A percentile compares a stretch with the other conserved stretches of the same genome.
Conservation (phyloP, 2,888 invertebrate genomes). For the Zele albiditarsus region DNA sequence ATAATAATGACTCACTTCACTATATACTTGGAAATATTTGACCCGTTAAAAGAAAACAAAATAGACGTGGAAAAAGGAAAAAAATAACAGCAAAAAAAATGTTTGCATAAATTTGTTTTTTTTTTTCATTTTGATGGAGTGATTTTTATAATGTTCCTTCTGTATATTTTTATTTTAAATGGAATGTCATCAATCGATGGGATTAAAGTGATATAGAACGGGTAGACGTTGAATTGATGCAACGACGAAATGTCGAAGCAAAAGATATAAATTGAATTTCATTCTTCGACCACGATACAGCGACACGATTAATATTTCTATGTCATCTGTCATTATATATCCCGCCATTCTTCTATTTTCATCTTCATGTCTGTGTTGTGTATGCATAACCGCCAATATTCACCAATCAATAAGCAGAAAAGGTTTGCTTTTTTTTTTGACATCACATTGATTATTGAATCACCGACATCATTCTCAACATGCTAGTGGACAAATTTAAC, state of each 20-base stretch:
- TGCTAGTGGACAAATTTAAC: neutral
- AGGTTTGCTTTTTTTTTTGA: neutral
- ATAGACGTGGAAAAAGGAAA: neutral
- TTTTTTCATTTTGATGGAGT: neutral
- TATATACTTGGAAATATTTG: constrained; percentile 22
- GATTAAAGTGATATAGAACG: neutral
- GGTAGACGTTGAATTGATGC: neutral
- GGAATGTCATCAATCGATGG: constrained; percentile 2
- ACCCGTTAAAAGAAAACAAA: neutral
- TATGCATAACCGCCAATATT: neutral
- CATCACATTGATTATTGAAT: neutral
- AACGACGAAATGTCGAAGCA: neutral
- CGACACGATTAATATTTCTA: constrained; percentile 13
- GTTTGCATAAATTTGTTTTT: neutral
- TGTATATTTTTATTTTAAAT: neutral
- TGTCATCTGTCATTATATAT: too few species aligned
- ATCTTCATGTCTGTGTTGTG: too few species aligned
- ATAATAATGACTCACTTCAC: constrained; percentile 37
- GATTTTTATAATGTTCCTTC: neutral
- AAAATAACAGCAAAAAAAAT: constrained; percentile 32
- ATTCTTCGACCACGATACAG: constrained; percentile 9
- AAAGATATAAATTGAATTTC: neutral
- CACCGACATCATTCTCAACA: neutral
- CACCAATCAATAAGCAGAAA: neutral
- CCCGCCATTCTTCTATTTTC: too few species aligned